Conservation (phyloP, 2,888 invertebrate species). For the Lathronympha strigana region DNA sequence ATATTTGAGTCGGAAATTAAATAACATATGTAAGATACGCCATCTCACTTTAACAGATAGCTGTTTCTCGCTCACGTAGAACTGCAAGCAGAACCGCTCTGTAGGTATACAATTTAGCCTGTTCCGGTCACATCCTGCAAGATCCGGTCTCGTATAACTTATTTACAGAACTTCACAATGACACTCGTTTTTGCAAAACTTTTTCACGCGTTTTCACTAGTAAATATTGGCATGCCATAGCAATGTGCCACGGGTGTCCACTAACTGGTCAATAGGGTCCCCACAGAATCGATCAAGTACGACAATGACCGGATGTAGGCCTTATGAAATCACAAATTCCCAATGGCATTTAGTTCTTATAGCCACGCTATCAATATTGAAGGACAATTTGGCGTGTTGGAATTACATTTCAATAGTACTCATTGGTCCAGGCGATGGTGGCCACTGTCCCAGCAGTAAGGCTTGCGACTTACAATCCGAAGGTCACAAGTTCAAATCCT, state of each 20-base stretch:
- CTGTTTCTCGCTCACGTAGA: not conserved
- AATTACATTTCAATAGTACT: not conserved
- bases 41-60: not conserved
- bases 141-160: not conserved
- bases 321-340: constrained; percentile 38
- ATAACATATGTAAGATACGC: too few species aligned
- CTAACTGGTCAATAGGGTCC: constrained; percentile 16
- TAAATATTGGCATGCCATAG: constrained; percentile 4
- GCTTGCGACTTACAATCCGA: too few species aligned
- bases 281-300: constrained; percentile 19
- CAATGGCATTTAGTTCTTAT: constrained; percentile 16
- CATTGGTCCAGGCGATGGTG: too few species aligned
- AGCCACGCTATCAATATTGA: not conserved
- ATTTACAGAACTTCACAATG: not conserved
- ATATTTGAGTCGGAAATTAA: too few species aligned
- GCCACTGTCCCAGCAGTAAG: too few species aligned
- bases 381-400: not conserved
- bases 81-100: not conserved
- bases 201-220: not conserved
- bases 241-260: constrained; percentile 5
- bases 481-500: too few species aligned
- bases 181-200: not conserved
- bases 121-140: not conserved
- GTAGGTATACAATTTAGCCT: not conserved
- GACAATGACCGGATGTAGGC: constrained; percentile 37